Percentiles rank a stretch among this genome's conserved stretches.
phyloP scores from a whole-genome alignment of 2,113 vertebrate genomes.

The Tangachromis dhanisi region DNA sequence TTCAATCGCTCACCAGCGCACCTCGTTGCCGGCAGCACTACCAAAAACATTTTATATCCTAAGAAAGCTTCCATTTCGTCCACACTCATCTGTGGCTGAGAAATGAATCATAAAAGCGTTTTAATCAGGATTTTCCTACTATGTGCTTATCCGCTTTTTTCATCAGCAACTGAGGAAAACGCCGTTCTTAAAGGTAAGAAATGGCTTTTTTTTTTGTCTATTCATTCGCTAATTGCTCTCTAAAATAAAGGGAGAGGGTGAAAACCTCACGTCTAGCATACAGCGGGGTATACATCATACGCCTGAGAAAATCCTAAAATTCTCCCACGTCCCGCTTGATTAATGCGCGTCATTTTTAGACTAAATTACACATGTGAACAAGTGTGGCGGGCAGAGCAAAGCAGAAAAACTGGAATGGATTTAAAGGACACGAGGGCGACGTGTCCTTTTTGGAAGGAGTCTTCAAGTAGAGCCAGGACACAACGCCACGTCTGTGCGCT shows the following conservation, averaged over 20 bases:
- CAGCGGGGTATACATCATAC: not conserved
- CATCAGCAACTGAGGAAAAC: slow-evolving; percentile 27
- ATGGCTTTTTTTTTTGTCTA: not conserved
- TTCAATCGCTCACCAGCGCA: not conserved
- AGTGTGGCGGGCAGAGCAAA: slow-evolving; percentile 5
- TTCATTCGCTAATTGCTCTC: not conserved
- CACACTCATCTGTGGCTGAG: slow-evolving; percentile 1
- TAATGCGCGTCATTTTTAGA: not conserved
- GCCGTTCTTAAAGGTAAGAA: slow-evolving; percentile 55
- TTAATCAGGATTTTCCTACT: slow-evolving; percentile 52
- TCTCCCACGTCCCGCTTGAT: not conserved
- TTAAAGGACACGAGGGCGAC: not conserved
- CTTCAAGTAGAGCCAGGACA: not conserved
- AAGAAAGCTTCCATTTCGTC: not conserved
- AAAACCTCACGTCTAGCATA: not conserved
- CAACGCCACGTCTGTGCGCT: slow-evolving; percentile 31
- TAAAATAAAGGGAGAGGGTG: not conserved
- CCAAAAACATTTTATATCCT: not conserved
- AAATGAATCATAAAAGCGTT: slow-evolving; percentile 41
- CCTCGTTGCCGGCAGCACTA: not conserved
- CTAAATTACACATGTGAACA: not conserved
- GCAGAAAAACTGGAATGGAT: slow-evolving; percentile 23
- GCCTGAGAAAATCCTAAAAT: not conserved
- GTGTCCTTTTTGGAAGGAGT: slow-evolving; percentile 43
- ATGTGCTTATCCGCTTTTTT: slow-evolving; percentile 7